Percentiles rank a stretch among this genome's conserved stretches.
These are phyloP conservation scores for Bovichtus diacanthus DNA, from an alignment of 2,797 vertebrate species.

Conservation along the genomic window DNA sequence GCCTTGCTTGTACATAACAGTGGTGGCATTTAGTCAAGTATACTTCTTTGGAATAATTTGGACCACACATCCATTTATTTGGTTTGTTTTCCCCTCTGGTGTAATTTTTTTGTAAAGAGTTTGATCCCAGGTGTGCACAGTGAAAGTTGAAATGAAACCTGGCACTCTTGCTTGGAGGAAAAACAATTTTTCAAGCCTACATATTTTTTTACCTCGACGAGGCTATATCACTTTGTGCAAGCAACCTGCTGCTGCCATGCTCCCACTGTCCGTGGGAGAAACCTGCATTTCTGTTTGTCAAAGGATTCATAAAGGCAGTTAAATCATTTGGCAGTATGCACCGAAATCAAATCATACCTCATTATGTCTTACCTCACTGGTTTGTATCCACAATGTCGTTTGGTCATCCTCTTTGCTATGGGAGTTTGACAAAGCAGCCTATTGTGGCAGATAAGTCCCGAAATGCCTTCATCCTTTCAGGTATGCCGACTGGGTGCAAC, in stretches of 20 bases:
- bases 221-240: not conserved
- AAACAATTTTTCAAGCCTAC: not conserved
- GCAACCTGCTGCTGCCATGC: not conserved
- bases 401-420: not conserved
- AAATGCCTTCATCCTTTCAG: constrained; percentile 28
- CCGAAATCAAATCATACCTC: not conserved
- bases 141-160: not conserved
- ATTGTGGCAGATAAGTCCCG: not conserved
- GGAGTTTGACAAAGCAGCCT: not conserved
- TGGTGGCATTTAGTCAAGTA: not conserved
- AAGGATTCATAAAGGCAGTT: not conserved
- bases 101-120: too few species aligned
- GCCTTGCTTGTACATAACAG: not conserved
- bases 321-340: not conserved
- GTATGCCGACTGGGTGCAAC: constrained; percentile 34
- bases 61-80: too few species aligned
- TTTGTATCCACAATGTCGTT: not conserved
- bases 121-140: not conserved
- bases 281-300: not conserved
- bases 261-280: not conserved
- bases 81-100: too few species aligned
- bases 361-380: not conserved
- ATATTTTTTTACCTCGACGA: not conserved
- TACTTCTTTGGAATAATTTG: too few species aligned
- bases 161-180: not conserved